Evolutionary conservation across 1,140 invertebrate genomes (phyloP).

Genomic region (Drosophila punjabiensis): DNA sequence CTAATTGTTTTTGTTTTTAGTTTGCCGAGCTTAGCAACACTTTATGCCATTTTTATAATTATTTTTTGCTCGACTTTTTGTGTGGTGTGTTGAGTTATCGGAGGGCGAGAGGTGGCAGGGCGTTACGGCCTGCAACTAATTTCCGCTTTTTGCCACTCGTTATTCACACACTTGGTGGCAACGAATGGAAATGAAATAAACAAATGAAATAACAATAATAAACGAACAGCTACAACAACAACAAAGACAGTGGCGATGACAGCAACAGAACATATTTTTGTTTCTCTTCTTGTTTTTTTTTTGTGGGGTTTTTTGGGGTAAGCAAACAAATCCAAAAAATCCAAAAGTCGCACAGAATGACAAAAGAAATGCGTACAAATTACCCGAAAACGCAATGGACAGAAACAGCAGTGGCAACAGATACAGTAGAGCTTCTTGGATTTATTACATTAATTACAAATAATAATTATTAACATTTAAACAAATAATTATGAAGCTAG

Average conservation of each 20-base stretch:
- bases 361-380: constrained; percentile 80
- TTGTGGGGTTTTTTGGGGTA: constrained; percentile 11
- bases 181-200: constrained; percentile 59
- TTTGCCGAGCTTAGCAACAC: constrained; percentile 50
- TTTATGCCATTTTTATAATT: constrained; percentile 57
- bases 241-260: constrained; percentile 34
- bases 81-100: constrained; percentile 18
- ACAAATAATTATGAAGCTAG: neutral
- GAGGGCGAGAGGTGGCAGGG: neutral
- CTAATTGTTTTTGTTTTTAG: constrained; percentile 74
- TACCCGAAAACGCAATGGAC: constrained; percentile 65
- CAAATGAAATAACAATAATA: constrained; percentile 73
- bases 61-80: constrained; percentile 50
- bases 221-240: constrained; percentile 46
- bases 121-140: constrained; percentile 59
- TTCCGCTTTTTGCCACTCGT: constrained; percentile 69
- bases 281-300: constrained; percentile 14
- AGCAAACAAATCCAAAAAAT: constrained; percentile 45
- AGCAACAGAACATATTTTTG: constrained; percentile 53
- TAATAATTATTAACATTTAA: neutral
- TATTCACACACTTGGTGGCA: constrained; percentile 58
- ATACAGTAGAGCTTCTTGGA: constrained; percentile 8
- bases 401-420: constrained; percentile 61
- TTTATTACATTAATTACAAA: neutral
- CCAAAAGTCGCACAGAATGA: constrained; percentile 44